These are phyloP conservation scores for Carpatolechia fugitivella DNA, from an alignment of 2,888 invertebrate species.

Conservation along the genomic window DNA sequence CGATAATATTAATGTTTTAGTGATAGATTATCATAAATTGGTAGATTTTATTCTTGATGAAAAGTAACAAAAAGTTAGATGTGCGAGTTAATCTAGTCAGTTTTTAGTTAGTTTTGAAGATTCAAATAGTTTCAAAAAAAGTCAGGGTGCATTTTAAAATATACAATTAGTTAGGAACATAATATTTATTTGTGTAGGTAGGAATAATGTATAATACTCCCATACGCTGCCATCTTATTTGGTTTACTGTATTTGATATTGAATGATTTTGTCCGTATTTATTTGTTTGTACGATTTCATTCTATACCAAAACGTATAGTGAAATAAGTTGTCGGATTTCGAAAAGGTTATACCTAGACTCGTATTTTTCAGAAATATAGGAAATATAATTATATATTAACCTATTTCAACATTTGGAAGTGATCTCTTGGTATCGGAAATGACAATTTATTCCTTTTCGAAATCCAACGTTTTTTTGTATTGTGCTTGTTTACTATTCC, in stretches of 20 bases:
- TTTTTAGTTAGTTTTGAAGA: background rate
- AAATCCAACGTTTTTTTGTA: conserved; percentile 26
- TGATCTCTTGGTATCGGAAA: conserved; percentile 39
- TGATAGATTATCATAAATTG: too few species aligned
- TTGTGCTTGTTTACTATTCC: conserved; percentile 42
- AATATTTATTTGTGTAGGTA: background rate
- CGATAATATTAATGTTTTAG: too few species aligned
- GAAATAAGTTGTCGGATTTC: conserved; percentile 25
- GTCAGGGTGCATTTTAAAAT: background rate
- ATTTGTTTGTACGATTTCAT: background rate
- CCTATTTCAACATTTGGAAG: conserved; percentile 17
- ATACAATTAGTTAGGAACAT: background rate
- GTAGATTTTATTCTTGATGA: too few species aligned
- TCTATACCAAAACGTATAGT: background rate
- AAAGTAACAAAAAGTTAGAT: background rate
- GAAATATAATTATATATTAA: conserved; percentile 9
- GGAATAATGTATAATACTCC: background rate
- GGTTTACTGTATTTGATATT: conserved; percentile 1
- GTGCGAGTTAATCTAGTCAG: conserved; percentile 5
- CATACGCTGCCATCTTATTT: conserved; percentile 12
- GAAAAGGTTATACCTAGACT: conserved; percentile 35
- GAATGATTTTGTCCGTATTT: conserved; percentile 6
- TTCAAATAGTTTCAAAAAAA: background rate
- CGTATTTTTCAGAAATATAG: background rate
- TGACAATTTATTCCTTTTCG: conserved; percentile 34